Conservation (phyloP, 2,113 vertebrate species). For the Oenanthe oenanthe region DNA sequence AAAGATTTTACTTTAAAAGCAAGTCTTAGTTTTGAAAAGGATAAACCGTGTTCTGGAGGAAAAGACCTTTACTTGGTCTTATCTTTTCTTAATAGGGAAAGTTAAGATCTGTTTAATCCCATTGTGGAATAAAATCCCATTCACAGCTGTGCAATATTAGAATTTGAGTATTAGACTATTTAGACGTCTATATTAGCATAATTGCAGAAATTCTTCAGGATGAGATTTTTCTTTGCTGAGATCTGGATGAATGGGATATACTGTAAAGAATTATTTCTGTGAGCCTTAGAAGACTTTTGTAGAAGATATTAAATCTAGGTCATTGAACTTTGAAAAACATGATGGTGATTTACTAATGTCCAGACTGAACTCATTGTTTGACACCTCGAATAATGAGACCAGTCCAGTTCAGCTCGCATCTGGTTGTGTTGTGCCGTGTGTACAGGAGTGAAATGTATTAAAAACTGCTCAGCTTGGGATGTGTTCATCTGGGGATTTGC, state of each 20-base stretch:
- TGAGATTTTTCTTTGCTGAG: not conserved
- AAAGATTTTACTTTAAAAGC: not conserved
- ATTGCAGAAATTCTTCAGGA: not conserved
- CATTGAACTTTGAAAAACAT: not conserved
- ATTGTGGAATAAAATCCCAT: not conserved
- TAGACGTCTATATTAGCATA: not conserved
- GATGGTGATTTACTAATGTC: not conserved
- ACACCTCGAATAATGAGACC: not conserved
- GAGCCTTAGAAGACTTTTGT: not conserved
- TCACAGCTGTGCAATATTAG: not conserved
- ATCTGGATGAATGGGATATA: not conserved
- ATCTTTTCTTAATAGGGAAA: not conserved
- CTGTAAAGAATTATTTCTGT: not conserved
- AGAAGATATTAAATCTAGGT: not conserved
- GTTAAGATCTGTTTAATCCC: not conserved
- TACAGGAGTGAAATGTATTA: not conserved
- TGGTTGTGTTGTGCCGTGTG: not conserved
- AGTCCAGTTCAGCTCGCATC: not conserved
- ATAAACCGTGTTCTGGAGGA: not conserved
- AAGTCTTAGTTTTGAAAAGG: not conserved
- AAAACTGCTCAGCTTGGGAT: not conserved
- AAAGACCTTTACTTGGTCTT: not conserved
- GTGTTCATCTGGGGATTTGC: constrained; percentile 33
- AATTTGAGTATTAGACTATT: not conserved
- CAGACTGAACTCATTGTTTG: not conserved